These are phyloP conservation scores for Drosophila nr. medialis DNA, from an alignment of 2,888 invertebrate species.

Conservation along the genomic window DNA sequence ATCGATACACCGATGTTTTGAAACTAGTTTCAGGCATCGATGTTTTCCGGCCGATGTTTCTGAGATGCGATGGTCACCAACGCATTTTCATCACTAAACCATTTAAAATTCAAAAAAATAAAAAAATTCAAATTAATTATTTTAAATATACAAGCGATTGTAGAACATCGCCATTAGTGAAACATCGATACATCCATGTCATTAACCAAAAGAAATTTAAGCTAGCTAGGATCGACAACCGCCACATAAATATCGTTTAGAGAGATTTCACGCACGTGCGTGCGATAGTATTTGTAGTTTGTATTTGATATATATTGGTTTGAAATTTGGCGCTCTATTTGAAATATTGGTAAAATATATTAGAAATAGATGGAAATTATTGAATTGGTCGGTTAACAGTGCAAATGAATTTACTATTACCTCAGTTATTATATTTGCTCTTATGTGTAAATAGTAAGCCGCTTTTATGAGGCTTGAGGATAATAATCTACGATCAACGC, in stretches of 20 bases:
- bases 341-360: background rate
- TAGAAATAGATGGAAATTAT: background rate
- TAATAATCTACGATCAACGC: conserved; percentile 6
- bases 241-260: conserved; percentile 10
- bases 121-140: background rate
- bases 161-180: background rate
- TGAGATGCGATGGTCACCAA: background rate
- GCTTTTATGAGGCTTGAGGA: background rate
- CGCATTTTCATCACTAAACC: too few species aligned
- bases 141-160: background rate
- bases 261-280: background rate
- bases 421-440: background rate
- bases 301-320: conserved; percentile 9
- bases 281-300: background rate
- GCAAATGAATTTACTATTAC: background rate
- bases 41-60: background rate
- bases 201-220: background rate
- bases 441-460: background rate
- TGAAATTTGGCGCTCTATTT: conserved; percentile 3
- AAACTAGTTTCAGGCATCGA: background rate
- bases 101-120: too few species aligned
- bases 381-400: background rate
- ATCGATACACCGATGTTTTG: background rate
- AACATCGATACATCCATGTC: background rate
- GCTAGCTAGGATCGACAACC: conserved; percentile 8